These are phyloP conservation scores for Drosophila obscura DNA, from an alignment of 1,140 invertebrate genomes.

Conservation along the genomic window DNA sequence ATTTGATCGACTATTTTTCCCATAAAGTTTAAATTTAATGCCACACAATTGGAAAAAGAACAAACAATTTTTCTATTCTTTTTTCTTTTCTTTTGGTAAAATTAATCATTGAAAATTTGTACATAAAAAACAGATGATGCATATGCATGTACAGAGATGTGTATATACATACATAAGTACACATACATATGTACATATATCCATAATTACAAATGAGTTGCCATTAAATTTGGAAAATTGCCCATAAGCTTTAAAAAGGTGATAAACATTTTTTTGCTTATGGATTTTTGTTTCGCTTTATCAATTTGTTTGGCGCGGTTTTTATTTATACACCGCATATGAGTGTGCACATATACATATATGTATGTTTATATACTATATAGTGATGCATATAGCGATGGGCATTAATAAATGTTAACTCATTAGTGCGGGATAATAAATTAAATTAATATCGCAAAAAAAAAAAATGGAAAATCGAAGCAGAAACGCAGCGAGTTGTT, in stretches of 20 bases:
- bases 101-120: no score
- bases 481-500: constrained; percentile 23
- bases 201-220: constrained; percentile 54
- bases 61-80: no score
- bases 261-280: constrained; percentile 44
- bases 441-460: constrained; percentile 54
- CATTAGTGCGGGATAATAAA: constrained; percentile 69
- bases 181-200: background rate
- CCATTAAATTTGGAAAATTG: constrained; percentile 53
- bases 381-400: constrained; percentile 6
- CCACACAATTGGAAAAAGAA: no score
- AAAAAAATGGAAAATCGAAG: constrained; percentile 52
- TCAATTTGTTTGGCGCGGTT: constrained; percentile 60
- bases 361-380: constrained; percentile 1
- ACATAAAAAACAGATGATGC: no score
- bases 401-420: constrained; percentile 75
- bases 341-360: constrained; percentile 12
- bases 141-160: no score
- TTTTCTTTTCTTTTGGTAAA: no score
- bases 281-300: constrained; percentile 26
- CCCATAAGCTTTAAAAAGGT: constrained; percentile 58
- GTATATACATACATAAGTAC: background rate
- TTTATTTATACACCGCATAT: constrained; percentile 48
- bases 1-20: no score
- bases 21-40: no score